Conservation (phyloP, 2,113 vertebrate species). For the Hyperopisus bebe region DNA sequence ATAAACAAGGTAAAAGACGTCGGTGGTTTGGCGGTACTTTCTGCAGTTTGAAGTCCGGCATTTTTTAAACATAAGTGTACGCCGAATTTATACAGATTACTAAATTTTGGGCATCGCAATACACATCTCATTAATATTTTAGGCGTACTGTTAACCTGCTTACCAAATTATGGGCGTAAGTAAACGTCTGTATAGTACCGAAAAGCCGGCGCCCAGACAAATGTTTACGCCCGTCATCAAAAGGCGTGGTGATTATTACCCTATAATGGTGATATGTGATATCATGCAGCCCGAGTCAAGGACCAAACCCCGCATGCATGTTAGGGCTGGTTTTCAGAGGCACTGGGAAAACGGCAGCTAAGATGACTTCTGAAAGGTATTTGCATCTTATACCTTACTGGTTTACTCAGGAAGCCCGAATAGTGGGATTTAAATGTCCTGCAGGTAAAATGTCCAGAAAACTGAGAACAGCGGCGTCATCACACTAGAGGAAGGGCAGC, state of each 20-base stretch:
- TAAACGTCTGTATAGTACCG: not conserved
- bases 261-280: too few species aligned
- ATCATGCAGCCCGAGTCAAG: too few species aligned
- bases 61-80: not conserved
- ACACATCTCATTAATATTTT: not conserved
- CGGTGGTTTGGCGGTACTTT: not conserved
- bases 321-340: not conserved
- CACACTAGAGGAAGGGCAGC: not conserved
- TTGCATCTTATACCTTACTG: not conserved
- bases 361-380: not conserved
- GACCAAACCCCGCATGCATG: not conserved
- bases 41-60: not conserved
- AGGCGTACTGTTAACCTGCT: not conserved
- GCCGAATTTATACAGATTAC: not conserved
- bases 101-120: not conserved
- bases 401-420: not conserved
- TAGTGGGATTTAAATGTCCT: not conserved
- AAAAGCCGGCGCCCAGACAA: not conserved
- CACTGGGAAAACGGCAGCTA: not conserved
- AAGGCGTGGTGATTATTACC: not conserved
- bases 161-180: not conserved
- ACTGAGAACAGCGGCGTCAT: not conserved
- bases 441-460: not conserved
- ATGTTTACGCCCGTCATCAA: not conserved
- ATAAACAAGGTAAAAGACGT: not conserved